phyloP scores from a whole-genome alignment of 2,113 vertebrate species.

The Apteryx mantelli region DNA sequence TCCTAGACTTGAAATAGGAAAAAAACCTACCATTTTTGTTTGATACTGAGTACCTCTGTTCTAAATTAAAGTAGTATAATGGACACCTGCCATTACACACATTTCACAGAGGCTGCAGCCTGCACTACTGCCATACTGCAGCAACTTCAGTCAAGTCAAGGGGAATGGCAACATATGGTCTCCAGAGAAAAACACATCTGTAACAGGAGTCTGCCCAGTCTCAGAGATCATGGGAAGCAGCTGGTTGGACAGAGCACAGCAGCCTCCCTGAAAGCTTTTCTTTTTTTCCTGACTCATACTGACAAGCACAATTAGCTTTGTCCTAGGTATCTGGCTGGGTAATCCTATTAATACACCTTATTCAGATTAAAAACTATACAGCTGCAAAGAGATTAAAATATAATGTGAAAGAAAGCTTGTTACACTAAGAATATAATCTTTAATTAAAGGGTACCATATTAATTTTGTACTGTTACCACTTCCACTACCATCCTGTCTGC shows the following conservation, averaged over 20 bases:
- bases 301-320: not conserved
- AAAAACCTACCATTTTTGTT: not conserved
- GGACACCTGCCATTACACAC: accelerated
- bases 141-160: not conserved
- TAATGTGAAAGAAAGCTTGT: not conserved
- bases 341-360: not conserved
- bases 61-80: accelerated
- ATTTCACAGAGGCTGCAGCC: not conserved
- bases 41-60: not conserved
- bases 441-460: accelerated
- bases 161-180: accelerated
- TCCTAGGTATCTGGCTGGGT: accelerated
- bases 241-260: accelerated
- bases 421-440: not conserved
- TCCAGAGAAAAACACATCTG: not conserved
- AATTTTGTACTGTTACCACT: accelerated
- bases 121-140: not conserved
- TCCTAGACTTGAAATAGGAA: not conserved
- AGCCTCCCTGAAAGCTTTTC: accelerated
- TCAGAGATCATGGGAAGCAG: not conserved
- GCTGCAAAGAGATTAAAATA: not conserved
- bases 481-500: not conserved
- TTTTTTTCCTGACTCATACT: not conserved
- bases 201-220: not conserved
- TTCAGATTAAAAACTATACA: not conserved